phyloP scores from a whole-genome alignment of 2,797 vertebrate genomes.

The Aplochiton taeniatus region DNA sequence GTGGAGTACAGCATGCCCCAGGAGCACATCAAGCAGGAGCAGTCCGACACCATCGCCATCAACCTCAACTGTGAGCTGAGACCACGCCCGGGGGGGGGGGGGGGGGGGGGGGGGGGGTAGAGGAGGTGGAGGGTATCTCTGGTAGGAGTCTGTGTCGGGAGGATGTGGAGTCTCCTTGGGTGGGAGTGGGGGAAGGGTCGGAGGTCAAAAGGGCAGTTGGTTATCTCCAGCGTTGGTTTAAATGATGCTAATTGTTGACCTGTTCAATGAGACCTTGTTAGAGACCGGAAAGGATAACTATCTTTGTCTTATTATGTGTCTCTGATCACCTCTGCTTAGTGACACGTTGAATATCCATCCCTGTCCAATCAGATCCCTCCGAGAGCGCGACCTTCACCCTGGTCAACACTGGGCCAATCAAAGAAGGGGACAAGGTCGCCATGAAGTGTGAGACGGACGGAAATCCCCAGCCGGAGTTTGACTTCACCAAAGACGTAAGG shows the following conservation, averaged over 20 bases:
- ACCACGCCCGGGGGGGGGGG: background rate
- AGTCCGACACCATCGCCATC: slow-evolving; percentile 74
- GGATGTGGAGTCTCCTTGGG: too few species aligned
- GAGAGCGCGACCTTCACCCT: slow-evolving; percentile 76
- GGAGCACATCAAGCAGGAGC: slow-evolving; percentile 46
- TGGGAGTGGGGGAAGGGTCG: too few species aligned
- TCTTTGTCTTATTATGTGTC: background rate
- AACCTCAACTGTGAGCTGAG: slow-evolving; percentile 83
- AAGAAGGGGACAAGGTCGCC: slow-evolving; percentile 82
- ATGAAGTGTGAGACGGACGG: slow-evolving; percentile 84
- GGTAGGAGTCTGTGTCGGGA: too few species aligned
- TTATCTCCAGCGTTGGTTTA: background rate
- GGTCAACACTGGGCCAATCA: slow-evolving; percentile 63
- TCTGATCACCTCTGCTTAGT: background rate
- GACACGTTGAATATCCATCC: slow-evolving; percentile 6
- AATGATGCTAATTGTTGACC: too few species aligned
- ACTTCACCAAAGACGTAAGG: slow-evolving; percentile 72
- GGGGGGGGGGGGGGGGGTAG: background rate
- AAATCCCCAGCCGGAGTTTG: slow-evolving; percentile 78
- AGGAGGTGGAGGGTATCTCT: too few species aligned
- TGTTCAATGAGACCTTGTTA: too few species aligned
- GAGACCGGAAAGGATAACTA: background rate
- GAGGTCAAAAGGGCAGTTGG: too few species aligned
- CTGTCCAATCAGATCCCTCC: slow-evolving; percentile 76
- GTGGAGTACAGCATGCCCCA: slow-evolving; percentile 77